Evolutionary conservation across 2,113 vertebrate genomes (phyloP).

Genomic region (Dipodomys stephensi): DNA sequence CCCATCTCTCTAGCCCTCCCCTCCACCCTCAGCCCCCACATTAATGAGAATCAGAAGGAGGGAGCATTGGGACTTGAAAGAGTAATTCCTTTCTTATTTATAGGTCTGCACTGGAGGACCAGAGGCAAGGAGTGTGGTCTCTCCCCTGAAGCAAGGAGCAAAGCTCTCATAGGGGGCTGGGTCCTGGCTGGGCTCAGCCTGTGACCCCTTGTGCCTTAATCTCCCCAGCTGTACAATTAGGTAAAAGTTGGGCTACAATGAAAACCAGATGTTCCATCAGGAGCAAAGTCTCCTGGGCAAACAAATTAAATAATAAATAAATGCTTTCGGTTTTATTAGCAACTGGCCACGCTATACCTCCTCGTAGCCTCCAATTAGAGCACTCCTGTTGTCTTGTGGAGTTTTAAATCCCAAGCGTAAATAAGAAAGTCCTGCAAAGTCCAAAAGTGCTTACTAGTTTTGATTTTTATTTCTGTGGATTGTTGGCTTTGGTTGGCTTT

Average conservation of each 20-base stretch:
- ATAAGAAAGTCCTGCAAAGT: slow-evolving; percentile 11
- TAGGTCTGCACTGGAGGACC: slow-evolving; percentile 72
- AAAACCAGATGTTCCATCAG: slow-evolving; percentile 83
- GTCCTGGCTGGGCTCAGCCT: slow-evolving; percentile 72
- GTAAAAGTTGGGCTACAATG: slow-evolving; percentile 82
- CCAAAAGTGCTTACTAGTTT: not conserved
- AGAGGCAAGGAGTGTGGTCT: slow-evolving; percentile 79
- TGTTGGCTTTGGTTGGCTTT: slow-evolving; percentile 43
- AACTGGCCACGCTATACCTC: slow-evolving; percentile 62
- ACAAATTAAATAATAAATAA: slow-evolving; percentile 85
- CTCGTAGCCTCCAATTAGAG: slow-evolving; percentile 75
- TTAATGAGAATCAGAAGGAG: slow-evolving; percentile 75
- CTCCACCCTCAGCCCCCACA: slow-evolving; percentile 21
- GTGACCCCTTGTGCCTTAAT: slow-evolving; percentile 81
- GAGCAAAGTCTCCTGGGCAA: slow-evolving; percentile 80
- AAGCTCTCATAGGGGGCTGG: slow-evolving; percentile 73
- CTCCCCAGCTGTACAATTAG: slow-evolving; percentile 83
- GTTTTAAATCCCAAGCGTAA: slow-evolving; percentile 66
- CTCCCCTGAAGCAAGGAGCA: slow-evolving; percentile 68
- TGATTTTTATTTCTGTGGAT: slow-evolving; percentile 25
- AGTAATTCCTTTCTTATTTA: slow-evolving; percentile 75
- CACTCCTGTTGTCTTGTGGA: slow-evolving; percentile 82
- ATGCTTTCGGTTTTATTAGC: slow-evolving; percentile 80
- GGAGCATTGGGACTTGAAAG: slow-evolving; percentile 76
- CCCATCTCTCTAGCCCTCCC: not conserved